Evolutionary conservation across 2,113 vertebrate genomes (phyloP), one percentile per base, ranked within the genome.

Genomic region (Onychostruthus taczanowskii): DNA sequence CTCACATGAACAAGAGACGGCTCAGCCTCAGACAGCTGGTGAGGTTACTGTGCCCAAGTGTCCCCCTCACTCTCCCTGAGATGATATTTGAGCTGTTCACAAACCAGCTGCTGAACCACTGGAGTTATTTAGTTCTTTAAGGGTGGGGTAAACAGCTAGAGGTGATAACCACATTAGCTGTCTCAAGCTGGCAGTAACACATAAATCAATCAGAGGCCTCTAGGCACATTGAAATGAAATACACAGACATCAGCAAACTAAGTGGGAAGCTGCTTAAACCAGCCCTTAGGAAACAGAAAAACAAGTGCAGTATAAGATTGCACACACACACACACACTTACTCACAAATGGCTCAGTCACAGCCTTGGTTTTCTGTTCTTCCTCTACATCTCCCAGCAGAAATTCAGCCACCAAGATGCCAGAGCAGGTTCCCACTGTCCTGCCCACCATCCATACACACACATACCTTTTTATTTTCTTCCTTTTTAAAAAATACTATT

Each of bases 81-180:
- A 80, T 78, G 90, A 77, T 93, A 90, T 87, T 96, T 93, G 93
- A 95, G 91, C 90, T 92, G 83, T 70, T 94, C 76, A 77, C 53
- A 95, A 94, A 92, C 85, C 95, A 96, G 95, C 85, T 92, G 95
- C 67, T 66, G 79, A 97, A 86, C 90, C 88, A 92, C 85, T 95
- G 94, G 86, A 92, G 80, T 88, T 95, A 89, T 90, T 97, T 70
- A 97, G 95, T 76, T 67, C 86, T 89, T 88, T 47, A 59, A 85
- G 93, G 93, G 91, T 72, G 95, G 91, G 61, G 95, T 89, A 91
- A 96, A 93, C 89, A 95, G 89, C 93, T 95, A 90, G 94, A 96
- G 91, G 94, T 96, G 96, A 97, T 94, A 97, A 96, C 93, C 96
- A 95, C 96, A 94, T 59, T 78, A 63, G 66, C 89, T 90, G 86